phyloP scores from a whole-genome alignment of 2,113 vertebrate genomes.

The Fukomys damarensis region DNA sequence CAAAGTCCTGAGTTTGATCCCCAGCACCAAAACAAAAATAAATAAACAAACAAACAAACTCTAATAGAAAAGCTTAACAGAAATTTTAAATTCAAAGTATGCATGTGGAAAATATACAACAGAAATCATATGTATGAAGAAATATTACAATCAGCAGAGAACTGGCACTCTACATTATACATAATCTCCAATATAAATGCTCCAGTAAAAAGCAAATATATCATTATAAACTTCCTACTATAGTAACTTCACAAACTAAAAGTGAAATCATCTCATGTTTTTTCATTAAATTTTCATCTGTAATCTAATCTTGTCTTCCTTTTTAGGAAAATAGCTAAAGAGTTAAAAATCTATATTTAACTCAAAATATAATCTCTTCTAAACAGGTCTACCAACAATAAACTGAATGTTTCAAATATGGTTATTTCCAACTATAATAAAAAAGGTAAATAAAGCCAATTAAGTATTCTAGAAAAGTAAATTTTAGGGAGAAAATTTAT shows the following conservation, averaged over 20 bases:
- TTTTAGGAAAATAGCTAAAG: conserved; percentile 24
- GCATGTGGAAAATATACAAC: not conserved
- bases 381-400: not conserved
- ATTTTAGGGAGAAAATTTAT: conserved; percentile 55
- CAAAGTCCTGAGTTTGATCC: too few relatives aligned
- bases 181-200: not conserved
- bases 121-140: not conserved
- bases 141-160: not conserved
- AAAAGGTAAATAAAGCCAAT: conserved; percentile 22
- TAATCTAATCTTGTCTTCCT: not conserved
- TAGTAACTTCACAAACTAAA: conserved; percentile 36
- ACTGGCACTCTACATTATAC: not conserved
- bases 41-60: conserved; percentile 25
- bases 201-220: not conserved
- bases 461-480: conserved; percentile 44
- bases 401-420: not conserved
- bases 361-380: not conserved
- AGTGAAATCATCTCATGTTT: not conserved
- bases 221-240: not conserved
- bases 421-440: not conserved
- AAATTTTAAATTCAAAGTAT: conserved; percentile 22
- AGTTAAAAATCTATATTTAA: conserved; percentile 12
- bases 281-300: conserved; percentile 27
- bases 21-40: too few relatives aligned
- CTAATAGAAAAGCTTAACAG: not conserved